These are phyloP conservation scores for Zhuqinia jingwanae DNA, from an alignment of 2,888 invertebrate genomes.

Conservation along the genomic window DNA sequence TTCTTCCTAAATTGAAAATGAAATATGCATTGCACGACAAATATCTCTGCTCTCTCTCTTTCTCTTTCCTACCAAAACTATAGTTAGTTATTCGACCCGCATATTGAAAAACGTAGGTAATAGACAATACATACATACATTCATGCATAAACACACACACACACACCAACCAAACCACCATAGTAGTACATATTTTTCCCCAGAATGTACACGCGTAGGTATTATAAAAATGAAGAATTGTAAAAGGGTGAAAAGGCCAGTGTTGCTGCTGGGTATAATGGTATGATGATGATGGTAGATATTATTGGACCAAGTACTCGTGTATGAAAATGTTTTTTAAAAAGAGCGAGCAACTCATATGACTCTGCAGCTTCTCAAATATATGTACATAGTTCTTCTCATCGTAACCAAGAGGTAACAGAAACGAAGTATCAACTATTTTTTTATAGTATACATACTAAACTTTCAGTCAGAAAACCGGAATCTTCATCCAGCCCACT, in stretches of 20 bases:
- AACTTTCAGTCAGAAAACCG: conserved; percentile 31
- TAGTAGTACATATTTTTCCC: conserved; percentile 7
- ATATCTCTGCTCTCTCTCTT: conserved; percentile 63
- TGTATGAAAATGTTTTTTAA: too few species aligned
- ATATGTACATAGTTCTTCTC: conserved; percentile 26
- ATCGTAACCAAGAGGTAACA: not conserved
- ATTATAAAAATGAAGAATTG: not conserved
- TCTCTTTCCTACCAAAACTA: not conserved
- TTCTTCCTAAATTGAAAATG: conserved; percentile 78
- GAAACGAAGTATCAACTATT: not conserved
- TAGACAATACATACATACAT: conserved; percentile 9
- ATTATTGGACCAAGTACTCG: too few species aligned
- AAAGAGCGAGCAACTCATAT: too few species aligned
- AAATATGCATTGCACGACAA: conserved; percentile 79
- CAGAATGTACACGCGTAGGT: not conserved
- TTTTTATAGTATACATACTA: not conserved
- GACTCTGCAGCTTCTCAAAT: too few species aligned
- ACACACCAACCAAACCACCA: too few species aligned
- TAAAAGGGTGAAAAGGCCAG: not conserved
- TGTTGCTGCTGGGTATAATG: not conserved
- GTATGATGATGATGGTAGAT: too few species aligned
- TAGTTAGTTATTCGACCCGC: conserved; percentile 54
- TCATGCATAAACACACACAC: not conserved
- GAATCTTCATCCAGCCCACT: conserved; percentile 26
- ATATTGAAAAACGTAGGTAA: conserved; percentile 24